phyloP scores from a whole-genome alignment of 2,888 invertebrate species.

The Cyclophora albipunctata region DNA sequence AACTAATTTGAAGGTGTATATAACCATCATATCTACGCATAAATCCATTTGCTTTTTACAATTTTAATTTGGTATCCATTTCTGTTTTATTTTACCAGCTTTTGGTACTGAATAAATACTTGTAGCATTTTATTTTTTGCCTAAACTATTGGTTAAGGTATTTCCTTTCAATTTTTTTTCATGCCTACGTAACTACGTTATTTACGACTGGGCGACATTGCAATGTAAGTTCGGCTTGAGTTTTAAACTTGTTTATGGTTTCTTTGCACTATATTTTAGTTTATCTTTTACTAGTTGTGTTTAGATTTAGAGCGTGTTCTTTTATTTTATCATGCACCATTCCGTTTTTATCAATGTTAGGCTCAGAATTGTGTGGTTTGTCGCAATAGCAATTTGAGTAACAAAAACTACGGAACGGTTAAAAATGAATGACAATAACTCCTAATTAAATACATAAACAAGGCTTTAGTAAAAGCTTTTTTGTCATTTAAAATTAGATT shows the following conservation, averaged over 20 bases:
- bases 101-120: constrained; percentile 41
- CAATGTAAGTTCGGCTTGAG: constrained; percentile 66
- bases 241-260: constrained; percentile 33
- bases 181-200: constrained; percentile 60
- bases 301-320: constrained; percentile 57
- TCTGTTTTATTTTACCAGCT: constrained; percentile 43
- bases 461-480: too few species aligned
- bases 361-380: constrained; percentile 7
- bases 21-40: constrained; percentile 22
- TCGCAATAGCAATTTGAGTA: not conserved
- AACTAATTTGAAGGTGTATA: too few species aligned
- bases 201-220: constrained; percentile 58
- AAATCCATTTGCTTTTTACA: constrained; percentile 43
- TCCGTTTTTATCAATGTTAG: constrained; percentile 44
- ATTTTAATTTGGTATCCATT: constrained; percentile 44
- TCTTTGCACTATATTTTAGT: constrained; percentile 53
- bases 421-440: too few species aligned
- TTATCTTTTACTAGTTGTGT: constrained; percentile 31
- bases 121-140: constrained; percentile 42
- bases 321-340: constrained; percentile 64
- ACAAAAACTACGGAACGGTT: too few species aligned
- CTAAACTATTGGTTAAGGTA: constrained; percentile 58
- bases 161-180: constrained; percentile 63
- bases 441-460: too few species aligned
- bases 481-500: too few species aligned